These are phyloP conservation scores for Porites lutea DNA, from an alignment of 64 coral and sea anemone genomes.

Conservation along the genomic window DNA sequence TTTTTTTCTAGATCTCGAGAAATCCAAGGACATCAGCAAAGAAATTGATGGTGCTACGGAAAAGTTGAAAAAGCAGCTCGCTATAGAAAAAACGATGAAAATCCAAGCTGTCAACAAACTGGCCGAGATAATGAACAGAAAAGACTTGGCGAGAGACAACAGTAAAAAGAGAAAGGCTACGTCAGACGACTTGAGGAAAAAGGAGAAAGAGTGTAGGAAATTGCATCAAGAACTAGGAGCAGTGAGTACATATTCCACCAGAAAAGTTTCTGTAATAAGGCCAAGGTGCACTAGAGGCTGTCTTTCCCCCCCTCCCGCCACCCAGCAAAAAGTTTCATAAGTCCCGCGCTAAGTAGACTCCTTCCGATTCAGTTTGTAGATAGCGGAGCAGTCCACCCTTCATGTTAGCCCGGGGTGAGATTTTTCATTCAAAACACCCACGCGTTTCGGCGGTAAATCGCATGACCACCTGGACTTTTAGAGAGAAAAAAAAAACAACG, in stretches of 20 bases:
- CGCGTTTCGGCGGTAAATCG: too few species aligned
- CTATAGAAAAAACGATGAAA: slow-evolving; percentile 78
- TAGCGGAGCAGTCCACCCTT: too few species aligned
- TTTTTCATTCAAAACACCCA: too few species aligned
- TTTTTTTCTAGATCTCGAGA: slow-evolving; percentile 77
- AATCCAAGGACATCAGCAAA: slow-evolving; percentile 78
- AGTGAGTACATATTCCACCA: slow-evolving; percentile 40
- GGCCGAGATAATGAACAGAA: slow-evolving; percentile 98
- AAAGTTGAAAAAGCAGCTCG: slow-evolving; percentile 66
- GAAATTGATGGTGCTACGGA: slow-evolving; percentile 83
- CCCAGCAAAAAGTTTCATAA: too few species aligned
- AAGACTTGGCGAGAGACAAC: slow-evolving; percentile 80
- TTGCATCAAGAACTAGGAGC: slow-evolving; percentile 80
- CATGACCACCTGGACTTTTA: too few species aligned
- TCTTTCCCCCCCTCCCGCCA: too few species aligned
- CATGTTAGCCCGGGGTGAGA: too few species aligned
- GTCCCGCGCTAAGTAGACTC: too few species aligned
- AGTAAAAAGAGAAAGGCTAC: slow-evolving; percentile 82
- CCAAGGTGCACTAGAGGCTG: too few species aligned
- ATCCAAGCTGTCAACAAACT: slow-evolving; percentile 97
- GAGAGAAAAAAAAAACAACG: too few species aligned
- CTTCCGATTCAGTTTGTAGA: too few species aligned
- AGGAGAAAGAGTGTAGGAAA: slow-evolving; percentile 94
- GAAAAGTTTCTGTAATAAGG: too few species aligned
- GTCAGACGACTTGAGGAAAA: slow-evolving; percentile 80